phyloP scores from a whole-genome alignment of 2,888 invertebrate genomes.

The Pollenia angustigena region DNA sequence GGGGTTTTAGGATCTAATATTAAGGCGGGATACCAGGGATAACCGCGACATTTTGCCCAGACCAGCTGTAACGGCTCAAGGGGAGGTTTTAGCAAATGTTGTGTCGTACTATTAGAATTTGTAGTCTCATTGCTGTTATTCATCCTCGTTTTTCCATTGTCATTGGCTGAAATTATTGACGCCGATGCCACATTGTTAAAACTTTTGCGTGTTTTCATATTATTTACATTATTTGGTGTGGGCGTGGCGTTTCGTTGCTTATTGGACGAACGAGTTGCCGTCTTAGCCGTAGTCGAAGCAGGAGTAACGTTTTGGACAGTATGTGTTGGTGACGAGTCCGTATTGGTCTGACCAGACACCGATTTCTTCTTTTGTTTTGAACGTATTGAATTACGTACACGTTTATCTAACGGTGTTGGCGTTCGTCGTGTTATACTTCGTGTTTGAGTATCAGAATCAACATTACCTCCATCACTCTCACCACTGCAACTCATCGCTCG shows the following conservation, averaged over 20 bases:
- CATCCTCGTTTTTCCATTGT: slow-evolving; percentile 63
- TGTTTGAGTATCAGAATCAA: slow-evolving; percentile 71
- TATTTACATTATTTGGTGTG: slow-evolving; percentile 74
- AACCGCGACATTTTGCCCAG: slow-evolving; percentile 97
- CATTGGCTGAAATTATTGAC: slow-evolving; percentile 48
- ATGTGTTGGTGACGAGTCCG: slow-evolving; percentile 50
- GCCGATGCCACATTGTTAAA: slow-evolving; percentile 43
- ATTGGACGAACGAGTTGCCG: slow-evolving; percentile 68
- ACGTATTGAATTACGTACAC: slow-evolving; percentile 68
- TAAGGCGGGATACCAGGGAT: slow-evolving; percentile 98
- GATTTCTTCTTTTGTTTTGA: slow-evolving; percentile 66
- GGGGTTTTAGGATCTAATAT: slow-evolving; percentile 98
- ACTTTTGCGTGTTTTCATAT: slow-evolving; percentile 68
- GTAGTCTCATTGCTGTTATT: slow-evolving; percentile 41
- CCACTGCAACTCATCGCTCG: slow-evolving; percentile 79
- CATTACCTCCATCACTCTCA: slow-evolving; percentile 76
- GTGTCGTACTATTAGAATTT: slow-evolving; percentile 54
- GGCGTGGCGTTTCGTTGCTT: slow-evolving; percentile 73
- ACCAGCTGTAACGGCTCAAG: slow-evolving; percentile 95
- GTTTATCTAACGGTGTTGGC: slow-evolving; percentile 76
- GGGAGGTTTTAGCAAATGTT: slow-evolving; percentile 82
- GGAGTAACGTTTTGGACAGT: slow-evolving; percentile 32
- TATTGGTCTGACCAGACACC: slow-evolving; percentile 12
- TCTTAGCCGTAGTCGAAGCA: slow-evolving; percentile 43
- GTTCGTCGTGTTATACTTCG: slow-evolving; percentile 78